phyloP scores from a whole-genome alignment of 2,888 invertebrate species.

The Lasius fuliginosus region DNA sequence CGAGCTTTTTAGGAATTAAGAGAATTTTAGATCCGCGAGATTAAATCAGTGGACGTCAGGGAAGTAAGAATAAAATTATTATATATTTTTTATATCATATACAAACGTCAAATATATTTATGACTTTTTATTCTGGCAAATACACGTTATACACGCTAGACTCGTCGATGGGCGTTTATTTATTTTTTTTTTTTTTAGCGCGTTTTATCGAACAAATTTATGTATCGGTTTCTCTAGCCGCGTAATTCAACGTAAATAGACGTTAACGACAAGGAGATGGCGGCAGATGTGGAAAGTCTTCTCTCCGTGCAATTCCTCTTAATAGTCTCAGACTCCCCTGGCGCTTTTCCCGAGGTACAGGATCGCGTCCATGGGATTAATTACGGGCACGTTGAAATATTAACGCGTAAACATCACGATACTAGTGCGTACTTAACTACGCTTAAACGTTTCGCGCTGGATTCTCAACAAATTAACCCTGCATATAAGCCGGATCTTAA shows the following conservation, averaged over 20 bases:
- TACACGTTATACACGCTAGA: neutral
- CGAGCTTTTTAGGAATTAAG: neutral
- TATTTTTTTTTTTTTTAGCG: neutral
- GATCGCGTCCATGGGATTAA: conserved; percentile 30
- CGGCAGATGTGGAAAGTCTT: conserved; percentile 32
- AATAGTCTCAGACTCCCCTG: conserved; percentile 14
- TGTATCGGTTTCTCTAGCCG: conserved; percentile 34
- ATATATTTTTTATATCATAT: neutral
- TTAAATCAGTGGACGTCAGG: neutral
- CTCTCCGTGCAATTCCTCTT: conserved; percentile 16
- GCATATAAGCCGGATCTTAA: conserved; percentile 4
- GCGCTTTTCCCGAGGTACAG: conserved; percentile 15
- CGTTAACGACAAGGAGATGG: conserved; percentile 33
- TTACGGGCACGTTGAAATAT: conserved; percentile 18
- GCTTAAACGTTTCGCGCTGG: neutral
- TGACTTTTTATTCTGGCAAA: neutral
- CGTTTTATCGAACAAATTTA: conserved; percentile 26
- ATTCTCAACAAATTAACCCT: conserved; percentile 23
- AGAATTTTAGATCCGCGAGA: neutral
- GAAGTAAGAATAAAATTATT: neutral
- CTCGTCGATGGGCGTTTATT: neutral
- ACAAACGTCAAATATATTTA: no score
- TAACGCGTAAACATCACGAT: conserved; percentile 33
- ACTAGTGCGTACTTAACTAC: neutral
- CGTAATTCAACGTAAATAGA: conserved; percentile 43